Conservation (phyloP, 2,113 vertebrate species). For the Turdus rufiventris region DNA sequence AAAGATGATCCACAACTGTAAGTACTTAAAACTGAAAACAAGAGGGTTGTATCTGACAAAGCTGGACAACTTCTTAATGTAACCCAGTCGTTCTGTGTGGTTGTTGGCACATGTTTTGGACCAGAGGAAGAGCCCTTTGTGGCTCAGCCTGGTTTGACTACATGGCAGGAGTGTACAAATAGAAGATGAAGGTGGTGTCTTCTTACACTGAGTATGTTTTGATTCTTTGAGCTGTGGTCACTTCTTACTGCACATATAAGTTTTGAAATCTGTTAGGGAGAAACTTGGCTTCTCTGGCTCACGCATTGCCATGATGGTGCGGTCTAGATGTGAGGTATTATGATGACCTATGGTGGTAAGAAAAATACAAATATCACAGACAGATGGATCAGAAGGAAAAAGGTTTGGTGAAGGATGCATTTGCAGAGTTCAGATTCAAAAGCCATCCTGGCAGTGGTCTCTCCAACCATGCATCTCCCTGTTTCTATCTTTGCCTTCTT, state of each 20-base stretch:
- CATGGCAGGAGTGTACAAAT: not conserved
- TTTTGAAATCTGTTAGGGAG: not conserved
- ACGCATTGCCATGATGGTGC: not conserved
- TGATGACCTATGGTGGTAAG: not conserved
- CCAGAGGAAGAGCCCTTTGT: conserved; percentile 27
- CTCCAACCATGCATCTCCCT: not conserved
- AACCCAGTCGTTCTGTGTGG: not conserved
- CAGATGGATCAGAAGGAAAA: not conserved
- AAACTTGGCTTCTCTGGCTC: not conserved
- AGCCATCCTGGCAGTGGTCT: not conserved
- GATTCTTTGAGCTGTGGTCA: not conserved
- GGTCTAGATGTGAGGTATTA: not conserved
- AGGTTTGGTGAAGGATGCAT: not conserved
- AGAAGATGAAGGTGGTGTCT: not conserved
- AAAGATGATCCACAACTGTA: conserved; percentile 46
- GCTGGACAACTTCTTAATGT: not conserved
- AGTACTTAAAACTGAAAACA: conserved; percentile 48
- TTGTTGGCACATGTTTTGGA: conserved; percentile 5
- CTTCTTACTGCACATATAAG: not conserved
- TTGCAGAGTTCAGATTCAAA: not conserved
- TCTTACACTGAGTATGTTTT: not conserved
- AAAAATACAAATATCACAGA: not conserved
- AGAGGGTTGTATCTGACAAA: conserved; percentile 34
- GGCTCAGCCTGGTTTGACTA: not conserved
- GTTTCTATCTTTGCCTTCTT: not conserved